Base-by-base conservation (phyloP, 1,140 invertebrate genomes). In the Diachasmimorpha longicaudata region DNA sequence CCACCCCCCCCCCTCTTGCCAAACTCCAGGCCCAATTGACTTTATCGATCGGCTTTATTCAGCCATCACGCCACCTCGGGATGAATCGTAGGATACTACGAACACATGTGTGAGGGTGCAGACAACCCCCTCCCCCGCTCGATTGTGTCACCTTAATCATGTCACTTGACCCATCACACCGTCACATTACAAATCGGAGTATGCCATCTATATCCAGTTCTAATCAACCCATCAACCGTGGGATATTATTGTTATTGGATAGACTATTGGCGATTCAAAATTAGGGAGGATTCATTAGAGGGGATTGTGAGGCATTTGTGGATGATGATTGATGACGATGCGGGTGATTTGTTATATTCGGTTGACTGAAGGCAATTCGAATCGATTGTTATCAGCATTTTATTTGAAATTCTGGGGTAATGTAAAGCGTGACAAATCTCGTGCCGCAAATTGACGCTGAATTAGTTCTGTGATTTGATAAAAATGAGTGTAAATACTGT, bases 1-100 rank as follows among this genome's bases (percentile, higher is more conserved):
- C n/a, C n/a, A 31, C 2, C 31, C n/a, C 9, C 21, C 58, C 14
- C 23, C 21, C 19, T 8, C 9, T 63, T 14, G 23, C n/a, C n/a
- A n/a, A 58, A 58, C 8, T 16, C 21, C 11, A 23, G 58, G 58
- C 23, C 23, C 58, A 63, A 63, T 63, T 23, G 58, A 63, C 58
- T 63, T 63, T 63, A 63, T 63, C 58, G 58, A 63, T 25, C 23
- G 23, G 58, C 10, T 63, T 63, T 63, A 63, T 63, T 63, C 58
- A 4, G 11, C 58, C 58, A 63, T 63, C 58, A 63, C 3, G 48
- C n/a, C 58, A 63, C 23, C 58, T 63, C 5, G 58, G 23, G 23
- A 63, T 63, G 14, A n/a, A 63, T 52, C 58, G 19, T 4, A 19
- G 23, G 58, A 63, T 63, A 31, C 23, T 63, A 13, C 23, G 23